Evolutionary conservation across 2,113 vertebrate genomes (phyloP).

Genomic region (Talpa occidentalis): DNA sequence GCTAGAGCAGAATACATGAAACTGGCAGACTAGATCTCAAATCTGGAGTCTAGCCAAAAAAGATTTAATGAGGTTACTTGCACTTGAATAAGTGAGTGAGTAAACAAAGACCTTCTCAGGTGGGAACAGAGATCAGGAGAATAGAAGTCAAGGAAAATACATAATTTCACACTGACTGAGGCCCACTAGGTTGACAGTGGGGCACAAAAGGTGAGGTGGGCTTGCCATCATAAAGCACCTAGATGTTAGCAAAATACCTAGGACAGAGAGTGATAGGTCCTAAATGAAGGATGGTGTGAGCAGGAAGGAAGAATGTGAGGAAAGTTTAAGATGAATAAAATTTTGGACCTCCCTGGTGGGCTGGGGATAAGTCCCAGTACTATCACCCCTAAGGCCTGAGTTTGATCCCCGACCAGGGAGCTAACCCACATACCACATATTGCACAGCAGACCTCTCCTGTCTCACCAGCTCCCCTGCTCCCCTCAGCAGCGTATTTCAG

Average conservation of each 20-base stretch:
- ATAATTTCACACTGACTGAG: neutral
- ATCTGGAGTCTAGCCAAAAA: neutral
- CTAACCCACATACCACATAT: no score
- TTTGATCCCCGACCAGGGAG: no score
- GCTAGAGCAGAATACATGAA: neutral
- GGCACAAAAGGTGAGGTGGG: neutral
- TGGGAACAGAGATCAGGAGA: neutral
- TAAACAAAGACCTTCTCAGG: neutral
- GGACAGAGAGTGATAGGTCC: neutral
- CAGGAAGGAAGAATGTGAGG: neutral
- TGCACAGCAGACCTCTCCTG: no score
- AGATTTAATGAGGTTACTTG: neutral
- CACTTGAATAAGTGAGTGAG: neutral
- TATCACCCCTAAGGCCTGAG: no score
- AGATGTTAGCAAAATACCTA: neutral
- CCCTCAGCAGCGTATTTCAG: no score
- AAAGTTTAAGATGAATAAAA: constrained; percentile 4
- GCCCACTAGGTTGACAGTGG: neutral
- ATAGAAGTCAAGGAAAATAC: neutral
- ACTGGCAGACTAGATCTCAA: neutral
- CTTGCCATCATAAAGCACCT: neutral
- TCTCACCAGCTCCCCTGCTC: no score
- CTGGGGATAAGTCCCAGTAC: no score
- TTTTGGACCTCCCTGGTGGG: no score
- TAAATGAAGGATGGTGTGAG: neutral